Evolutionary conservation across 2,113 vertebrate species (phyloP).

Genomic region (Bambusicola thoracicus): DNA sequence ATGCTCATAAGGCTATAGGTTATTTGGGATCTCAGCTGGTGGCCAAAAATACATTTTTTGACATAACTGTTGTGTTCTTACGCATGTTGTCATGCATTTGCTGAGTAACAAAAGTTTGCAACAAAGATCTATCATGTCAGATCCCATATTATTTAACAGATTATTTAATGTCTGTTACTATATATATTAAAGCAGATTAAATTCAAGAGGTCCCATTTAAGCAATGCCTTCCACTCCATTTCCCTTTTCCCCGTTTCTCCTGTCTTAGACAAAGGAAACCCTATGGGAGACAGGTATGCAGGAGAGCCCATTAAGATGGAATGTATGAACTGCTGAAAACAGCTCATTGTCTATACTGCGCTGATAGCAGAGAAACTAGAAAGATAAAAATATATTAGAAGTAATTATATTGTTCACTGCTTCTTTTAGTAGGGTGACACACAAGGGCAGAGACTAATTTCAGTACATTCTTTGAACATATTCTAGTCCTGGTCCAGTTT

Average conservation of each 20-base stretch:
- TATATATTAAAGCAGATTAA: neutral
- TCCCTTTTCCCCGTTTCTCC: neutral
- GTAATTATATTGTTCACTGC: neutral
- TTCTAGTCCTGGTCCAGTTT: neutral
- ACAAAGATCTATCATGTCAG: neutral
- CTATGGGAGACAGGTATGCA: neutral
- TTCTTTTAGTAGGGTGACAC: no score
- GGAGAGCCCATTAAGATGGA: neutral
- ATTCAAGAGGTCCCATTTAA: neutral
- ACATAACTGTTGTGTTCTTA: neutral
- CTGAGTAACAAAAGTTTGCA: neutral
- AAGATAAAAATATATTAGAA: neutral
- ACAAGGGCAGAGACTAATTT: neutral
- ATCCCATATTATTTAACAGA: neutral
- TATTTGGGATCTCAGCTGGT: neutral
- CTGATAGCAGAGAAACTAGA: neutral
- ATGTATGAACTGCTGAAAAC: neutral
- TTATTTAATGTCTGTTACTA: neutral
- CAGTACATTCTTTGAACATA: neutral
- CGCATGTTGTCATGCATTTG: neutral
- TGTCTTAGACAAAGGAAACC: neutral
- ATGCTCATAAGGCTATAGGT: neutral
- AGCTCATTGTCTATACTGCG: neutral
- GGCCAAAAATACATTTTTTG: neutral
- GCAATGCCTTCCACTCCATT: neutral